A percentile compares a stretch with the other conserved stretches of the same genome.
phyloP scores from a whole-genome alignment of 2,797 vertebrate genomes.

The Mormyrops boulengeri region DNA sequence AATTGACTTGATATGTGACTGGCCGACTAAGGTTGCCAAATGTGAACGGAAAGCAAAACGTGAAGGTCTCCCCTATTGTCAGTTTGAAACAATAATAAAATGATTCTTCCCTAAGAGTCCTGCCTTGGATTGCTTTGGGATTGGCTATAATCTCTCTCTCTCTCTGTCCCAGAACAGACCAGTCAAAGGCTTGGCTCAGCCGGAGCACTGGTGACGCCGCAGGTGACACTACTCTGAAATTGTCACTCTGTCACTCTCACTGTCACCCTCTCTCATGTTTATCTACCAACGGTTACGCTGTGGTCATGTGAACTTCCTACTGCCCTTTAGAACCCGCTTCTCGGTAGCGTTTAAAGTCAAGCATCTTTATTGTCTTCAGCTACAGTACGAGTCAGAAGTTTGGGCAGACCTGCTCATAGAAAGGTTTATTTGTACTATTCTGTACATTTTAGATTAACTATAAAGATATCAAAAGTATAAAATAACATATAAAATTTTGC shows the following conservation, averaged over 20 bases:
- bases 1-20: neutral
- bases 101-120: neutral
- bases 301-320: neutral
- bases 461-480: neutral
- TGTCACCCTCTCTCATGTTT: neutral
- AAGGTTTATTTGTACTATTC: neutral
- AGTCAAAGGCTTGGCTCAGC: slow-evolving; percentile 37
- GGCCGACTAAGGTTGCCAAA: neutral
- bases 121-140: neutral
- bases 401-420: neutral
- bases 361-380: neutral
- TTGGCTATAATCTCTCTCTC: neutral
- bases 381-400: neutral
- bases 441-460: neutral
- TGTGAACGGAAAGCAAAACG: neutral
- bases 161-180: slow-evolving; percentile 49
- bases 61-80: neutral
- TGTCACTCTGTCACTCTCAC: neutral
- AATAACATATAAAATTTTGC: neutral
- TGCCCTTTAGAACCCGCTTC: neutral
- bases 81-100: neutral
- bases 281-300: neutral
- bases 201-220: slow-evolving; percentile 52
- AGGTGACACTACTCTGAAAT: neutral
- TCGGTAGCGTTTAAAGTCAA: neutral